Evolutionary conservation across 1,140 invertebrate species (phyloP).

Genomic region (Drosophila serrata): DNA sequence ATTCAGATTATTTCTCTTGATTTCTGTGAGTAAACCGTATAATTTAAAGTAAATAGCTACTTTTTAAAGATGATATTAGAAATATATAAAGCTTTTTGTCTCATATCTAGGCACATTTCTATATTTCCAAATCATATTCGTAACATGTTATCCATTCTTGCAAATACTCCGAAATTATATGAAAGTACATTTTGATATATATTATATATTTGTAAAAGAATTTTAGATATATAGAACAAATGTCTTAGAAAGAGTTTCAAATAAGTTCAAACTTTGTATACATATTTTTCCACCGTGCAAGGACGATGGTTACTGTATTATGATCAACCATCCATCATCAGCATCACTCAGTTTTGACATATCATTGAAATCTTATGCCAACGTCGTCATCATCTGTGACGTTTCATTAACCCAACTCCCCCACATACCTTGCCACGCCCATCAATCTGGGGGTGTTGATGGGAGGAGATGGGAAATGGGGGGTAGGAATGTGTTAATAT

Average conservation of each 20-base stretch:
- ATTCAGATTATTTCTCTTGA: no score
- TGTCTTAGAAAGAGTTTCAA: background rate
- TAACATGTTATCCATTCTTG: background rate
- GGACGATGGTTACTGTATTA: conserved; percentile 56
- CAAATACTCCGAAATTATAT: background rate
- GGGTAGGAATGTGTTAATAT: conserved; percentile 65
- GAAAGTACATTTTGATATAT: background rate
- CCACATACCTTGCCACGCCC: conserved; percentile 5
- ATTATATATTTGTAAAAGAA: background rate
- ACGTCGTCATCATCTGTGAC: conserved; percentile 77
- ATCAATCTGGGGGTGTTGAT: conserved; percentile 21
- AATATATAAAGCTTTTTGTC: no score
- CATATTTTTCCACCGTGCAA: background rate
- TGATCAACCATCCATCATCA: conserved; percentile 73
- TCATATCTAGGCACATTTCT: no score
- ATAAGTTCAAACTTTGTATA: background rate
- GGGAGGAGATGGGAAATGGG: background rate
- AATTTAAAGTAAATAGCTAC: no score
- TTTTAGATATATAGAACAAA: background rate
- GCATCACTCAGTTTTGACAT: conserved; percentile 83
- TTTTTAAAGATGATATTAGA: no score
- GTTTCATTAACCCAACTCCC: conserved; percentile 76
- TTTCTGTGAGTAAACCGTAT: no score
- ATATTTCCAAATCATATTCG: background rate
- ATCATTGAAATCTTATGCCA: conserved; percentile 80